Percentiles rank a stretch among this genome's conserved stretches.
These are phyloP conservation scores for Ceratina australensis DNA, from an alignment of 1,140 invertebrate species.

Conservation along the genomic window DNA sequence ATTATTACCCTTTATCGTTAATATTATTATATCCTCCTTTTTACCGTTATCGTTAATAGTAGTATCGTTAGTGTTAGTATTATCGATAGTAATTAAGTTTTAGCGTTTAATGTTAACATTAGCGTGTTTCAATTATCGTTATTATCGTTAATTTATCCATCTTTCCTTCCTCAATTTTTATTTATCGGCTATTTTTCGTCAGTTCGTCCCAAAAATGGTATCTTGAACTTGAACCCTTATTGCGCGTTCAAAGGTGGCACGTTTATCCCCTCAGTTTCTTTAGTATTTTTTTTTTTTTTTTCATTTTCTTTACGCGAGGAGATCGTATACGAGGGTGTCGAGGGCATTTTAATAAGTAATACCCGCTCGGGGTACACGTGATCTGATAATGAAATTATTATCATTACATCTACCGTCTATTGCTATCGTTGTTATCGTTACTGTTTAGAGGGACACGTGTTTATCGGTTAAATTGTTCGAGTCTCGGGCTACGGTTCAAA, in stretches of 20 bases:
- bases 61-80: constrained; percentile 20
- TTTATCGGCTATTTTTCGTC: constrained; percentile 19
- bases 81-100: constrained; percentile 22
- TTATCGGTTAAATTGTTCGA: constrained; percentile 38
- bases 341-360: no score
- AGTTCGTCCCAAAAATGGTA: constrained; percentile 12
- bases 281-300: background rate
- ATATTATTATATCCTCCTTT: constrained; percentile 8
- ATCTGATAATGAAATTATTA: background rate
- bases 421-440: constrained; percentile 43
- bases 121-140: constrained; percentile 5
- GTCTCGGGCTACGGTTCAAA: constrained; percentile 42
- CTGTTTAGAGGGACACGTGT: constrained; percentile 1
- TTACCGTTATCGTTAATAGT: constrained; percentile 34
- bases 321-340: constrained; percentile 13
- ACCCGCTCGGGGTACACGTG: no score
- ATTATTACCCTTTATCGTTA: constrained; percentile 34
- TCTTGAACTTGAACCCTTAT: constrained; percentile 45
- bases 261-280: background rate
- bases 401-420: constrained; percentile 22
- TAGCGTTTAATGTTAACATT: constrained; percentile 32
- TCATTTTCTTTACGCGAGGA: background rate
- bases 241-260: constrained; percentile 44
- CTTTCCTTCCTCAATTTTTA: constrained; percentile 23
- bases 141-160: constrained; percentile 37